Evolutionary conservation across 1,140 invertebrate species (phyloP).

Genomic region (Bombus cullumanus): DNA sequence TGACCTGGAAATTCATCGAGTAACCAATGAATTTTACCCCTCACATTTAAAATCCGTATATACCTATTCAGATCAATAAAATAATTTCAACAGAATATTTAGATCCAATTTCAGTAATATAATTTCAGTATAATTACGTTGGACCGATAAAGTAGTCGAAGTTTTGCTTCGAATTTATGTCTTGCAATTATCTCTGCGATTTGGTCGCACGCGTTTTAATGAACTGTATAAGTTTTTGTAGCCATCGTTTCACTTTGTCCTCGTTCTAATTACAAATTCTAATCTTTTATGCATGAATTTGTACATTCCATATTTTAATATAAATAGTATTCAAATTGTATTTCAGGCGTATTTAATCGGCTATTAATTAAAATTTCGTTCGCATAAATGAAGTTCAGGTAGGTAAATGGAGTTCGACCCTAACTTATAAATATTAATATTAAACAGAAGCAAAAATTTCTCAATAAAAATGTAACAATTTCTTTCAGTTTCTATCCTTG

Average conservation of each 20-base stretch:
- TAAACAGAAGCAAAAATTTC: not conserved
- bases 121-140: not conserved
- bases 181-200: constrained; percentile 4
- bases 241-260: not conserved
- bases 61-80: not conserved
- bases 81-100: not conserved
- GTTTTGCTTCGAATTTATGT: not conserved
- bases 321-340: not conserved
- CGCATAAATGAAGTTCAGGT: too few species aligned
- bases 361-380: too few species aligned
- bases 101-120: not conserved
- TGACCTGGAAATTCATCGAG: not conserved
- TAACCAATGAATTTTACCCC: not conserved
- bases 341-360: too few species aligned
- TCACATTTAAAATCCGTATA: not conserved
- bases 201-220: not conserved
- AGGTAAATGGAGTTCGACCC: too few species aligned
- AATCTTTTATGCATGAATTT: constrained; percentile 1
- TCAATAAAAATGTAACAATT: not conserved
- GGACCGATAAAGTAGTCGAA: not conserved
- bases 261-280: too few species aligned
- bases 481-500: not conserved
- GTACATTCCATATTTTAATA: not conserved
- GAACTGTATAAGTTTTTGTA: not conserved
- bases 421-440: too few species aligned